Conservation (phyloP, 2,113 vertebrate genomes). For the Zingel zingel region DNA sequence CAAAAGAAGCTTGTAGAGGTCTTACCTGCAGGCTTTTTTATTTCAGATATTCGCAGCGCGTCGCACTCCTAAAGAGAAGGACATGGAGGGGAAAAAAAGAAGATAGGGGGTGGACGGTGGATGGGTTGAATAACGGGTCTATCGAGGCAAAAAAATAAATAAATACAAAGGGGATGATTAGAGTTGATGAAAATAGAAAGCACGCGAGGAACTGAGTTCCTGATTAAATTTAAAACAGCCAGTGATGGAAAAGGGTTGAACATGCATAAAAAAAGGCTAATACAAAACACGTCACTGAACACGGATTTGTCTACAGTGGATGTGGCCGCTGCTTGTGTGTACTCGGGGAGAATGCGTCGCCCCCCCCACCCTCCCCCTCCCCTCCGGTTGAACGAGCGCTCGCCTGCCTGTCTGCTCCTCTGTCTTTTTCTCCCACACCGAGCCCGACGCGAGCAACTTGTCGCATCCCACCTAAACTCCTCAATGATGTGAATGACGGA, state of each 20-base stretch:
- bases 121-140: conserved; percentile 64
- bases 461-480: conserved; percentile 78
- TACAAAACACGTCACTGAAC: conserved; percentile 82
- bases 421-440: conserved; percentile 60
- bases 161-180: conserved; percentile 26
- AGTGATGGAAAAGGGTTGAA: conserved; percentile 58
- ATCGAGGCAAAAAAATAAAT: conserved; percentile 50
- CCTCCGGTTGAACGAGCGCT: conserved; percentile 62
- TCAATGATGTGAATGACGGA: conserved; percentile 48
- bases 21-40: conserved; percentile 79
- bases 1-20: conserved; percentile 44
- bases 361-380: conserved; percentile 56
- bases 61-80: conserved; percentile 68
- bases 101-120: conserved; percentile 57
- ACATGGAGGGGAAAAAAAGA: conserved; percentile 51
- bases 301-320: conserved; percentile 79
- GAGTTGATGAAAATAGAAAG: conserved; percentile 24
- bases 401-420: conserved; percentile 62
- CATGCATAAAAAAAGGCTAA: conserved; percentile 65
- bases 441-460: conserved; percentile 80
- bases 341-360: conserved; percentile 77
- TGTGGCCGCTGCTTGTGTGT: conserved; percentile 77
- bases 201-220: conserved; percentile 23
- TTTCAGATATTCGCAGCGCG: conserved; percentile 69
- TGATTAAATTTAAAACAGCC: conserved; percentile 51